These are phyloP conservation scores for Dicerorhinus sumatrensis DNA, from an alignment of 2,113 vertebrate species.

Conservation along the genomic window DNA sequence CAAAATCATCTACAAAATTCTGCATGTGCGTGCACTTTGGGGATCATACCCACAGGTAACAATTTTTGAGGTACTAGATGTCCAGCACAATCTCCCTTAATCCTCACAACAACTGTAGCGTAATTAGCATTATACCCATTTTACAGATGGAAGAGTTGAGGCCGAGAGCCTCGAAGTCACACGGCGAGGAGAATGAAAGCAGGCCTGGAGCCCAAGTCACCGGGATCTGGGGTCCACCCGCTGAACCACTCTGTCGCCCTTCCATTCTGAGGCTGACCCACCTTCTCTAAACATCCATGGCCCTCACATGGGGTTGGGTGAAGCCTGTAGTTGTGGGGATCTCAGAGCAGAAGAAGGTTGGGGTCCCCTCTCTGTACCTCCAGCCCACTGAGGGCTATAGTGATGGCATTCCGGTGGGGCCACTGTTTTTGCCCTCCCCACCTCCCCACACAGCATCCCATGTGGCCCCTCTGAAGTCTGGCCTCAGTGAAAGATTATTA, in stretches of 20 bases:
- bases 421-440: background rate
- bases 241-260: background rate
- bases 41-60: background rate
- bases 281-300: background rate
- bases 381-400: background rate
- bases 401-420: too few relatives aligned
- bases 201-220: background rate
- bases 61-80: background rate
- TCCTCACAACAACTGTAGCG: background rate
- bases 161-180: fast-evolving
- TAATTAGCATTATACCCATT: background rate
- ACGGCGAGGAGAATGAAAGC: background rate
- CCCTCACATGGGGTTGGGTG: background rate
- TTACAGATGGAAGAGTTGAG: background rate
- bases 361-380: background rate
- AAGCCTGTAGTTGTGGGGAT: background rate
- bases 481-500: background rate
- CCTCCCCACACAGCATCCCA: background rate
- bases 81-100: background rate
- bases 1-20: background rate
- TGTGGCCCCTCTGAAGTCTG: background rate
- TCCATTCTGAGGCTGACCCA: background rate
- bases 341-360: background rate
- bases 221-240: background rate
- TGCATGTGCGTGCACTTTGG: background rate